phyloP scores from a whole-genome alignment of 2,888 invertebrate species.

The Meloe dianella region DNA sequence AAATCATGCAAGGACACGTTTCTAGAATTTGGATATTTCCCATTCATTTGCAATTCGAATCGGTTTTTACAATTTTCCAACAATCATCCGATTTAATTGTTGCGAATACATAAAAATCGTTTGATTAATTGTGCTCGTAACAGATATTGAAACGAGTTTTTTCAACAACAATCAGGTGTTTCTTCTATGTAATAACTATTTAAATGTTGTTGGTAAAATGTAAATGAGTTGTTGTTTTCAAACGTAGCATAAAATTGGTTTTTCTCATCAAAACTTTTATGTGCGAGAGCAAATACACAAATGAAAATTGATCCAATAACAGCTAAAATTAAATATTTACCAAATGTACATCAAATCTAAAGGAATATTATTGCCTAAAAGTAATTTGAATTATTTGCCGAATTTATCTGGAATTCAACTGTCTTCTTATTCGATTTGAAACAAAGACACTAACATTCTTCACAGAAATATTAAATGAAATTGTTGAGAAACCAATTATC shows the following conservation, averaged over 20 bases:
- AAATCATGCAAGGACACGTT: slow-evolving; percentile 6
- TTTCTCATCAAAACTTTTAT: neutral
- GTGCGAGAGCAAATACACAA: neutral
- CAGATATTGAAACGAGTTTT: neutral
- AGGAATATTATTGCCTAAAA: neutral
- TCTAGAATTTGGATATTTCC: neutral
- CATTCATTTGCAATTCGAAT: slow-evolving; percentile 3
- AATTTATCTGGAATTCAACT: neutral
- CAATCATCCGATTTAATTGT: neutral
- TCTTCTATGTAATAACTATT: too few relatives aligned
- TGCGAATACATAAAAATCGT: neutral
- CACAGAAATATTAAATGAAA: neutral
- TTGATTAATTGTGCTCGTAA: neutral
- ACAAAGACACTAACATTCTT: neutral
- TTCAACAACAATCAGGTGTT: neutral
- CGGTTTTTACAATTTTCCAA: neutral
- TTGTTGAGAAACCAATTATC: too few relatives aligned
- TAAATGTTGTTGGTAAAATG: too few relatives aligned
- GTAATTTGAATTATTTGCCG: neutral
- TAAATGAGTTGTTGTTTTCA: neutral
- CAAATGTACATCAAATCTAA: neutral
- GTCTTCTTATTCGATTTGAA: neutral
- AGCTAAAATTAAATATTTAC: too few relatives aligned
- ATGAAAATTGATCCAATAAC: too few relatives aligned
- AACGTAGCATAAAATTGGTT: neutral